Evolutionary conservation across 2,888 invertebrate genomes (phyloP), one percentile per base, ranked within the genome.

Genomic region (Pandemis corylana): DNA sequence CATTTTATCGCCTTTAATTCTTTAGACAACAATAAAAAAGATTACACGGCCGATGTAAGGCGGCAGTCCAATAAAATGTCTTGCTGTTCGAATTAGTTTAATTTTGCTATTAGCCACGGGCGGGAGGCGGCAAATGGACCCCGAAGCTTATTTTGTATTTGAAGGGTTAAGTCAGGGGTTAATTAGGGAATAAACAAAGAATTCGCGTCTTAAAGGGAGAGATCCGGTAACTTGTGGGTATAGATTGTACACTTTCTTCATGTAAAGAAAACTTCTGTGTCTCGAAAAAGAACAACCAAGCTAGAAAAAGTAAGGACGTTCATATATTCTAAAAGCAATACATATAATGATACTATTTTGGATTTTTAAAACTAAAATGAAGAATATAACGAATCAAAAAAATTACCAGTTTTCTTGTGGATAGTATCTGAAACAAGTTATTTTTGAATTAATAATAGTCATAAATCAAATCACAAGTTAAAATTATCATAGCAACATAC

Each of bases 381-480:
- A 3, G 20, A 36, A 36, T 36, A 9, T 20, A 67, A 20, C 4
- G 68, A 28, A 28, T 41, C 65, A 20, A 28, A 76, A 71, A 65
- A 78, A 83, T 85, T 89, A 87, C 94, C 94, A 94, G 93, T 94
- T 94, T 89, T 94, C 94, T 92, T 93, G 94, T 79, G 93, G 92
- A 89, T 93, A 94, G 87, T 93, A 94, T 94, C 94, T 94, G 94
- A 93, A 94, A 94, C 94, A 94, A 94, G 83, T 85, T 85, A 91
- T 88, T 85, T 77, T 74, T 78, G 75, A 75, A 87, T 90, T 91
- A 91, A 85, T 87, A 83, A 59, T 79, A 76, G 75, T 76, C 67
- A 67, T 74, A 72, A 53, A 64, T 68, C 70, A 64, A 62, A n/a
- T n/a, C 10, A 5, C 6, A 59, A 71, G n/a, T 44, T 53, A 36